phyloP scores from a whole-genome alignment of 1,140 invertebrate genomes.

The Ruditapes philippinarum region DNA sequence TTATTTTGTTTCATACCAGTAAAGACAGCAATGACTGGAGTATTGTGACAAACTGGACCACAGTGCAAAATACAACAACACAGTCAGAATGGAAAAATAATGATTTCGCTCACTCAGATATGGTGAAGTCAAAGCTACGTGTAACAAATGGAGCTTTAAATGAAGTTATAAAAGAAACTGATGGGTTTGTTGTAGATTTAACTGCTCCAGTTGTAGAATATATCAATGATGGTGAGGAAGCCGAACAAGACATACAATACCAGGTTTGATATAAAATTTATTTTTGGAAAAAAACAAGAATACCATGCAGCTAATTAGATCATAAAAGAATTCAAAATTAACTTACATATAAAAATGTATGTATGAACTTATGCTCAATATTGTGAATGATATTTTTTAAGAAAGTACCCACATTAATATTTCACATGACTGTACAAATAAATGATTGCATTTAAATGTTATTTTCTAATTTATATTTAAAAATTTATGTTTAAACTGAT shows the following conservation, averaged over 20 bases:
- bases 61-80: not conserved
- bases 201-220: slow-evolving; percentile 69
- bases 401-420: too few relatives aligned
- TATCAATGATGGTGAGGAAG: slow-evolving; percentile 69
- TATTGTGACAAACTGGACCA: slow-evolving; percentile 65
- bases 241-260: slow-evolving; percentile 19
- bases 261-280: too few relatives aligned
- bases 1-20: slow-evolving; percentile 51
- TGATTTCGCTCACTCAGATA: slow-evolving; percentile 72
- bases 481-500: too few relatives aligned
- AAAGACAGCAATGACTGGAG: not conserved
- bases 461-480: too few relatives aligned
- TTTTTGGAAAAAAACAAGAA: too few relatives aligned
- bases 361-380: too few relatives aligned
- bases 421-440: too few relatives aligned
- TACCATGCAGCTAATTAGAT: too few relatives aligned
- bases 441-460: too few relatives aligned
- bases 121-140: slow-evolving; percentile 65
- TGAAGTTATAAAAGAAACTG: slow-evolving; percentile 48
- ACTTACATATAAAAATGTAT: too few relatives aligned
- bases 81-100: slow-evolving; percentile 66
- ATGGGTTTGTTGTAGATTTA: slow-evolving; percentile 76
- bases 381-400: too few relatives aligned
- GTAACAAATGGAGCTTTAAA: slow-evolving; percentile 74
- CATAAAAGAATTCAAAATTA: too few relatives aligned